Evolutionary conservation across 2,113 vertebrate genomes (phyloP), one percentile per base, ranked within the genome.

Genomic region (Natator depressus): DNA sequence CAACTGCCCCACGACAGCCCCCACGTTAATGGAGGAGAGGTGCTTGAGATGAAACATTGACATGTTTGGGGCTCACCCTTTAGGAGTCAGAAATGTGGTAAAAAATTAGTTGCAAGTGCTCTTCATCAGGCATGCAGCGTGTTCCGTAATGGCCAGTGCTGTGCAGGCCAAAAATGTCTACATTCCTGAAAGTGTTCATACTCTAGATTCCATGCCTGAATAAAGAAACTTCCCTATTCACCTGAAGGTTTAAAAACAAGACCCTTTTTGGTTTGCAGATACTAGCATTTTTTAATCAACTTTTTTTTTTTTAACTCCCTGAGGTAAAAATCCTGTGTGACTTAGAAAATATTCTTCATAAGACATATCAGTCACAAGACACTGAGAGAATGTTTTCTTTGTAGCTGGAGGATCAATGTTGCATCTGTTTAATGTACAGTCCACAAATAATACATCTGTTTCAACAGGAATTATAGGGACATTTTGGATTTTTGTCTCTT

Each of bases 361-460:
- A 97, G 95, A 95, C 95, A 92, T 75, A 95, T 94, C 85, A 55
- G 0, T 96, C 96, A 96, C 94, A 92, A 94, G 96, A 94, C 94
- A 91, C 88, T 87, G 89, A 91, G 94, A 96, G 89, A 97, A 97
- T 92, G 91, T 96, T 96, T 97, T 94, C 96, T 96, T 97, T 97
- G 96, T 97, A 95, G 88, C 87, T 89, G 54, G 79, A 85, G 91
- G 96, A 95, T 97, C 94, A 97, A 95, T 95, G 96, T 95, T 96
- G 94, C 96, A 97, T 96, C 91, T 97, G 97, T 97, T 96, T 95
- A 92, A 97, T 89, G 90, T 96, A 92, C 90, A 91, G 88, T 59
- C 85, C 81, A 94, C 93, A 94, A 95, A 96, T 95, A 96, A 95
- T 87, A 84, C 76, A 94, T 80, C 29, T 47, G 89, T 90, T 94